Conservation (phyloP, 2,888 invertebrate species). For the Diadromus collaris region DNA sequence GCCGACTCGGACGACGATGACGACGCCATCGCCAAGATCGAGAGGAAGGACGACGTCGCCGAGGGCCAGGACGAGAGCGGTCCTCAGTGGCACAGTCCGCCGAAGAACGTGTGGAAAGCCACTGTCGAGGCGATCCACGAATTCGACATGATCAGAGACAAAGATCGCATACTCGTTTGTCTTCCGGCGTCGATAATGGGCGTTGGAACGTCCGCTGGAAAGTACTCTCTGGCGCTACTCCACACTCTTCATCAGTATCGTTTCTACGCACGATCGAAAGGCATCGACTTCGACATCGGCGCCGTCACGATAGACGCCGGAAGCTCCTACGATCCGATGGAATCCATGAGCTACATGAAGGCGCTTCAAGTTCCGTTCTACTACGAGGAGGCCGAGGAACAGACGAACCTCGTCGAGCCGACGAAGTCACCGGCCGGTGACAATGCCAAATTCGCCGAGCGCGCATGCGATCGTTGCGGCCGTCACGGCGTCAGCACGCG, state of each 20-base stretch:
- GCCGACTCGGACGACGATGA: constrained; percentile 58
- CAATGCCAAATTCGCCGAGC: constrained; percentile 33
- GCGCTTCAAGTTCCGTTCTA: constrained; percentile 83
- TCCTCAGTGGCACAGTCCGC: constrained; percentile 87
- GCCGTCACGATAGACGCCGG: constrained; percentile 90
- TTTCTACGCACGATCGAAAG: constrained; percentile 88
- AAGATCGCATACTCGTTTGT: constrained; percentile 92
- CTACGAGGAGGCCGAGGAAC: constrained; percentile 84
- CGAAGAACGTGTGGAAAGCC: constrained; percentile 91
- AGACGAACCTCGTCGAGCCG: constrained; percentile 83
- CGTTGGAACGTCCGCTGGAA: constrained; percentile 82
- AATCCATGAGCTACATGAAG: constrained; percentile 82
- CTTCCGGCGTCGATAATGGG: constrained; percentile 81
- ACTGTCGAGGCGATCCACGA: constrained; percentile 91
- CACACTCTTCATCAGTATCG: constrained; percentile 93
- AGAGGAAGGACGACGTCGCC: constrained; percentile 68
- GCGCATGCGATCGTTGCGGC: constrained; percentile 57
- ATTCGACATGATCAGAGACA: constrained; percentile 91
- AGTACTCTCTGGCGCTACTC: constrained; percentile 91
- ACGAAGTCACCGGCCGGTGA: constrained; percentile 1
- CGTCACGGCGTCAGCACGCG: constrained; percentile 76
- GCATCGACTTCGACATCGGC: constrained; percentile 87
- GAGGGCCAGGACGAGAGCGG: constrained; percentile 76
- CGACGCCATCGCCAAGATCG: constrained; percentile 39
- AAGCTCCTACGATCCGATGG: constrained; percentile 83